These are phyloP conservation scores for Shinisaurus crocodilurus DNA, from an alignment of 2,113 vertebrate species.

Conservation along the genomic window DNA sequence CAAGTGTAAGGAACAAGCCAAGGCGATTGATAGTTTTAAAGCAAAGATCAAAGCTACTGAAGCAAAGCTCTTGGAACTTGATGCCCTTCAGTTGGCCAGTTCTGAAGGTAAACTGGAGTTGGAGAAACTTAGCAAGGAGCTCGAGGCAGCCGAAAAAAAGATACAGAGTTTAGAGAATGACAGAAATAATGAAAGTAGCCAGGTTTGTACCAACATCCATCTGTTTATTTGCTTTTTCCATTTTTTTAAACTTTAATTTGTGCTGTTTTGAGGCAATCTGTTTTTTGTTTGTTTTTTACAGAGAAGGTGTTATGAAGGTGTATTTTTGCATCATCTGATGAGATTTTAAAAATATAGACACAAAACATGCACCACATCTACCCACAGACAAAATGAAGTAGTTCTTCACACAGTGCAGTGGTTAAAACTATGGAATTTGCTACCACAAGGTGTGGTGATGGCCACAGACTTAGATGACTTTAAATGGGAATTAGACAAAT, in stretches of 20 bases:
- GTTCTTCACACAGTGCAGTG: neutral
- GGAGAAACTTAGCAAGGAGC: slow-evolving; percentile 80
- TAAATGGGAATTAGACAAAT: neutral
- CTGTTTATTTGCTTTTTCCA: slow-evolving; percentile 51
- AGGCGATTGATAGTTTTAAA: slow-evolving; percentile 78
- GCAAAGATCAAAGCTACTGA: slow-evolving; percentile 80
- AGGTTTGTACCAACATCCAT: slow-evolving; percentile 84
- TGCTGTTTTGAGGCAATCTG: neutral
- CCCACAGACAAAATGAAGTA: neutral
- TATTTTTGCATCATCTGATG: slow-evolving; percentile 25
- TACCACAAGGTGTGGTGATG: neutral
- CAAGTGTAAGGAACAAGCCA: slow-evolving; percentile 77
- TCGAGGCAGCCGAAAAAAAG: slow-evolving; percentile 82
- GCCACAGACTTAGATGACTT: neutral
- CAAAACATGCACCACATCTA: neutral
- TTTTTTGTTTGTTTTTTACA: slow-evolving; percentile 47
- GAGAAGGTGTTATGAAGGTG: rapidly evolving
- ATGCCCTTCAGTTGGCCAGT: slow-evolving; percentile 81
- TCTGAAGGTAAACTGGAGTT: slow-evolving; percentile 88
- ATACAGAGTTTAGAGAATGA: slow-evolving; percentile 79
- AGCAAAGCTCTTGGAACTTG: slow-evolving; percentile 84
- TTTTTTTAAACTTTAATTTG: slow-evolving; percentile 43
- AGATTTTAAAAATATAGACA: slow-evolving; percentile 13
- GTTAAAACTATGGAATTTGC: neutral
- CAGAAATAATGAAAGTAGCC: slow-evolving; percentile 78